These are phyloP conservation scores for Byasa hedistus DNA, from an alignment of 2,888 invertebrate genomes.

Conservation along the genomic window DNA sequence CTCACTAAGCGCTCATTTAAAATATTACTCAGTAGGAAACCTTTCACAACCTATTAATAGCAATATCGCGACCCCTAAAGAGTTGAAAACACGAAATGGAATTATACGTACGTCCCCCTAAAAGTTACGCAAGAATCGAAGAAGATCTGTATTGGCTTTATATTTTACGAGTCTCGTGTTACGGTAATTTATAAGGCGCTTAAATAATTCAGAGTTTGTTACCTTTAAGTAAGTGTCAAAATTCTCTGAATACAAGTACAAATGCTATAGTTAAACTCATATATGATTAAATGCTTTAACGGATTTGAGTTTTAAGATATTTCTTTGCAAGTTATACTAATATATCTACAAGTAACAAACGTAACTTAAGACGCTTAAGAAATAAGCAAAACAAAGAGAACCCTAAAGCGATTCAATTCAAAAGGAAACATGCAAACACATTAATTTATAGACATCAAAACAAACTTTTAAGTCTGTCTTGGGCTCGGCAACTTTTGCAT, in stretches of 20 bases:
- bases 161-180: slow-evolving; percentile 42
- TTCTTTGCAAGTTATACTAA: too few species aligned
- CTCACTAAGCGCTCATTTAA: slow-evolving; percentile 42
- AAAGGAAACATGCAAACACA: slow-evolving; percentile 69
- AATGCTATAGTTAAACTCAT: too few species aligned
- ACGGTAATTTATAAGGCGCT: slow-evolving; percentile 13
- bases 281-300: too few species aligned
- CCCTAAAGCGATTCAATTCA: slow-evolving; percentile 42
- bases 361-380: too few species aligned
- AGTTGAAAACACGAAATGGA: slow-evolving; percentile 76
- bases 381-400: too few species aligned
- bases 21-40: slow-evolving; percentile 63
- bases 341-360: too few species aligned
- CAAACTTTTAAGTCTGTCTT: slow-evolving; percentile 68
- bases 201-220: not conserved
- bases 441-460: slow-evolving; percentile 72
- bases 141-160: slow-evolving; percentile 63
- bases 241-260: too few species aligned
- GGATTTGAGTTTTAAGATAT: too few species aligned
- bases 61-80: slow-evolving; percentile 69
- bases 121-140: slow-evolving; percentile 74
- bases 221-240: too few species aligned
- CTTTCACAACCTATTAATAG: slow-evolving; percentile 74
- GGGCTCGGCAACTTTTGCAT: slow-evolving; percentile 68
- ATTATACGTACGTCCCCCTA: slow-evolving; percentile 69